phyloP scores from a whole-genome alignment of 2,113 vertebrate genomes.

The Eulemur macaco region DNA sequence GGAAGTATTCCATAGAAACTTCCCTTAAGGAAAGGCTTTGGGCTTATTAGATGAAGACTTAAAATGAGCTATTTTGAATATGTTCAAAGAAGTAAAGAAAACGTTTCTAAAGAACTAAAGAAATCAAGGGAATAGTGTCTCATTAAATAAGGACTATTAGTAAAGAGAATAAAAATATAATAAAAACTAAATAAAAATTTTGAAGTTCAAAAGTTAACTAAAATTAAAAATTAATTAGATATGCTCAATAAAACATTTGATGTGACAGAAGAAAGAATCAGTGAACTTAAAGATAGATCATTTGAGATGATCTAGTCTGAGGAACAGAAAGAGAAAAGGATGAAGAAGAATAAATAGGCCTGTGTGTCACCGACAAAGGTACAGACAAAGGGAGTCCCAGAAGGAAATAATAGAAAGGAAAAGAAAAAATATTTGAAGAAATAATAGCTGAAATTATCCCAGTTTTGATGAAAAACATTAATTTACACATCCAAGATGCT shows the following conservation, averaged over 20 bases:
- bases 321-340: not conserved
- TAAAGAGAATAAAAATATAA: not conserved
- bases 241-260: not conserved
- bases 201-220: not conserved
- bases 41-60: not conserved
- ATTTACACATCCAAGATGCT: not conserved
- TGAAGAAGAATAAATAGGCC: not conserved
- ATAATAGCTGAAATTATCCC: not conserved
- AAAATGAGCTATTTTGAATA: not conserved
- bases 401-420: not conserved
- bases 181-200: not conserved
- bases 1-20: not conserved
- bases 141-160: not conserved
- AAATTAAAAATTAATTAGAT: not conserved
- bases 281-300: not conserved
- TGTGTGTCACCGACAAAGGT: not conserved
- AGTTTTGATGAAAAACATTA: not conserved
- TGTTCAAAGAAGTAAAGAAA: not conserved
- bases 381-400: not conserved
- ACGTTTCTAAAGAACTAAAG: not conserved
- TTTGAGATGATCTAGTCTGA: not conserved
- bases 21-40: not conserved
- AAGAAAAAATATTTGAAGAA: not conserved
- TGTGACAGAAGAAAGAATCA: not conserved
- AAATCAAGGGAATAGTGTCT: not conserved